These are phyloP conservation scores for Cyprinodon diabolis DNA, from an alignment of 2,797 vertebrate genomes.

Conservation along the genomic window DNA sequence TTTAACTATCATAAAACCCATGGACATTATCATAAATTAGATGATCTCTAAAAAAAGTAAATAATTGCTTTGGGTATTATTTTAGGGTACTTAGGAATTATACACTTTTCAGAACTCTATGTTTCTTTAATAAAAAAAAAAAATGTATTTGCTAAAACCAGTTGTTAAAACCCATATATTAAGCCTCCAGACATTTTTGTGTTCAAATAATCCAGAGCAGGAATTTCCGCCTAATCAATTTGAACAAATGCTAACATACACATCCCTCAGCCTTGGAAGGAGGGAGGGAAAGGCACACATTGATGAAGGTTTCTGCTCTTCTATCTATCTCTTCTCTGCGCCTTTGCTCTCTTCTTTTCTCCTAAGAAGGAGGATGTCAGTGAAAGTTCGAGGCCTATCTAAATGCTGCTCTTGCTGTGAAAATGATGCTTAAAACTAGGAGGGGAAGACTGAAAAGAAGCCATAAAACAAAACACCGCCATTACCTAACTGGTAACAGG, in stretches of 20 bases:
- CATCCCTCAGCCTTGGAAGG: slow-evolving; percentile 34
- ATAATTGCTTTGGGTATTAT: too few relatives aligned
- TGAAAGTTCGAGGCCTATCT: slow-evolving; percentile 52
- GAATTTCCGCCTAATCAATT: slow-evolving; percentile 8
- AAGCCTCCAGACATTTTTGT: slow-evolving; percentile 8
- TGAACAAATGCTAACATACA: slow-evolving; percentile 3
- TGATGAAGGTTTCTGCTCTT: slow-evolving; percentile 31
- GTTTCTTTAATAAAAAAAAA: too few relatives aligned
- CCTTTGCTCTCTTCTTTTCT: slow-evolving; percentile 24
- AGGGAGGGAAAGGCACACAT: slow-evolving; percentile 29
- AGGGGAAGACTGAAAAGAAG: slow-evolving; percentile 49
- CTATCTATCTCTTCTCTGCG: neutral
- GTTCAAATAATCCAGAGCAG: slow-evolving; percentile 15
- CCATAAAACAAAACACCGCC: slow-evolving; percentile 50
- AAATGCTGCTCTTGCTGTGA: slow-evolving; percentile 53
- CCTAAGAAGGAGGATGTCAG: slow-evolving; percentile 15
- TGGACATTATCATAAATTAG: neutral
- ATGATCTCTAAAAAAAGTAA: too few relatives aligned
- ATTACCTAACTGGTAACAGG: slow-evolving; percentile 21
- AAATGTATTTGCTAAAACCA: neutral
- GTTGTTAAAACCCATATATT: neutral
- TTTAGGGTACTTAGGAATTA: neutral
- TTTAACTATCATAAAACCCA: neutral
- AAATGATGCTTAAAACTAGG: slow-evolving; percentile 54
- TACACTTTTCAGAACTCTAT: neutral